Base-by-base conservation (phyloP, 2,888 invertebrate genomes). In the Barypeithes pellucidus region DNA sequence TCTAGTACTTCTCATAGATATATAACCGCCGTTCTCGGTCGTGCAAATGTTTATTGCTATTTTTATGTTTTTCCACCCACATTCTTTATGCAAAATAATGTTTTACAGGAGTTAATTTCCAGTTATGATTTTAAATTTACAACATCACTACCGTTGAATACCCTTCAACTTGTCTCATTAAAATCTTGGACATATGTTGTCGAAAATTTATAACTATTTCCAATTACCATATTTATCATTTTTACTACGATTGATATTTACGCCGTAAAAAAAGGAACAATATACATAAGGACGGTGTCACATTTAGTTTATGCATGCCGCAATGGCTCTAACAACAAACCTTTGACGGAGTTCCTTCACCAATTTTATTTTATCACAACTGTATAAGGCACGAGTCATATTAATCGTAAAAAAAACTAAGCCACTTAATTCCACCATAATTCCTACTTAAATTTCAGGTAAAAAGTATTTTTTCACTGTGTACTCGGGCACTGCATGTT, bases 91-190 rank as follows among this genome's bases (percentile, higher is more conserved):
- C 72, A 67, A 67, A 72, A 67, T n/a, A n/a, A n/a, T 62, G 57
- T 20, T 47, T 36, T 65, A 68, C 73, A 73, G 73, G 60, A 73
- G 73, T 75, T 67, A 67, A 65, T 74, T 67, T 70, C 70, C 74
- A 72, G 71, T 75, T 75, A 75, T 47, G 45, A 62, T 18, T 60
- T 74, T 36, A 50, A 52, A 75, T 72, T 72, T 72, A 67, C 65
- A 71, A 57, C 71, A 54, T 43, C 33, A 75, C 75, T 75, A 75
- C 75, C 52, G 75, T 75, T 75, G 71, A 71, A 72, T 71, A 59
- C 57, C 67, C 29, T 8, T 57, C 50, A 22, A 71, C 47, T 65
- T 47, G 57, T 47, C 71, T 60, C 68, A 16, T 59, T 59, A 67
- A 67, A 57, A 57, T 63, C 57, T 59, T 29, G 14, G 22, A 45